Base-by-base conservation (phyloP, 2,797 vertebrate species). In the Phaenicophaeus curvirostris region DNA sequence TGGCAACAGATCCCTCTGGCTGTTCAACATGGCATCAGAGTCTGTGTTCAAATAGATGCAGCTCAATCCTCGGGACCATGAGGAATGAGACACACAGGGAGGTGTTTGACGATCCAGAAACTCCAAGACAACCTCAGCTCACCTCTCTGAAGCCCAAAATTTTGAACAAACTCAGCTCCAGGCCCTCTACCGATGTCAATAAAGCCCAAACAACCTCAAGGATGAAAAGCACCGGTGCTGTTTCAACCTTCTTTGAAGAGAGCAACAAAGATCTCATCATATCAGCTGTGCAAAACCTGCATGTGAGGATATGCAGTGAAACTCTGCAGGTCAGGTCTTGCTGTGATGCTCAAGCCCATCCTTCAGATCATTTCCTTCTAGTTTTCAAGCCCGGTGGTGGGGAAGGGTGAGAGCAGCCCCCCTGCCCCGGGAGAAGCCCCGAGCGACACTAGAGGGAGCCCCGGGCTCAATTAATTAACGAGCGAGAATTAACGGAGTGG, bases 371-470 rank as follows among this genome's bases (percentile, higher is more conserved):
- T 82, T 75, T 15, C 3, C 39, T 48, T n/a, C 8, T 31, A 3
- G 0, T n/a, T 67, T 63, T 51, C 0, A 2, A 18, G 31, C 2
- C 30, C 1, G 3, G 15, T 2, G 42, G 4, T 39, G 12, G 42
- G 11, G 27, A 0, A 2, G 51, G 59, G 23, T 0, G 15, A 30
- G 35, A 75, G 54, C 65, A 58, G 44, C 54, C 58, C 87, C 87
- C 85, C 21, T 15, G 73, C 46, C 73, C 87, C 8, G 3, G 68
- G 73, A 75, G 25, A 5, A 2, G 51, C 68, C 75, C 55, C n/a
- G 39, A 84, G 71, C 30, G 35, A 92, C 96, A 67, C 96, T 95
- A 97, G 96, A 95, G 96, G 96, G 96, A 94, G 96, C 95, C 89
- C 65, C 6, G 96, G 90, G 55, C 78, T 92, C 93, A 28, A 66